These are phyloP conservation scores for Aphaenogaster floridana DNA, from an alignment of 1,140 invertebrate species.

Conservation along the genomic window DNA sequence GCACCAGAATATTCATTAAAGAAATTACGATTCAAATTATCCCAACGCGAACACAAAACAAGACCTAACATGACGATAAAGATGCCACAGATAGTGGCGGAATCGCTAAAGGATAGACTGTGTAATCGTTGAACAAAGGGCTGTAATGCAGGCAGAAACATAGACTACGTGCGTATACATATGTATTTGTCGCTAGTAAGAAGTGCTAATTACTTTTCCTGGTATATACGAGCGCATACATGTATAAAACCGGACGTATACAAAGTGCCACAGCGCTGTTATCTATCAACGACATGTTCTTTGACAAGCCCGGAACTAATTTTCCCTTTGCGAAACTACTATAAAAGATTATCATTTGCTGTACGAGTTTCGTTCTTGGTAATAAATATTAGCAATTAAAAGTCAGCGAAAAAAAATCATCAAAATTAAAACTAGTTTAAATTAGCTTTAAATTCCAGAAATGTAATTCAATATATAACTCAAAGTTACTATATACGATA, in stretches of 20 bases:
- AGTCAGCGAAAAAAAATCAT: neutral
- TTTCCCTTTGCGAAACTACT: neutral
- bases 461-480: slow-evolving; percentile 18
- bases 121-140: slow-evolving; percentile 28
- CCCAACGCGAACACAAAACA: neutral
- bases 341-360: neutral
- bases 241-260: neutral
- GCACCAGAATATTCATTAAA: neutral
- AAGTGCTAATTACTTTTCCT: slow-evolving; percentile 69
- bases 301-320: neutral
- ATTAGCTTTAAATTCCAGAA: neutral
- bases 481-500: neutral
- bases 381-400: slow-evolving; percentile 12
- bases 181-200: slow-evolving; percentile 17
- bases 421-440: neutral
- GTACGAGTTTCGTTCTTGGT: neutral
- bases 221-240: neutral
- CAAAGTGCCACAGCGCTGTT: neutral
- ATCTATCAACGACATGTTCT: slow-evolving; percentile 16
- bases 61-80: neutral
- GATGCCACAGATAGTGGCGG: neutral
- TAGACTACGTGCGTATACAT: slow-evolving; percentile 14
- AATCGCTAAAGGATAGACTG: slow-evolving; percentile 36
- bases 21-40: neutral
- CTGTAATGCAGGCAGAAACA: neutral